Base-by-base conservation (phyloP, 2,888 invertebrate species). In the Cheilosia scutellata region DNA sequence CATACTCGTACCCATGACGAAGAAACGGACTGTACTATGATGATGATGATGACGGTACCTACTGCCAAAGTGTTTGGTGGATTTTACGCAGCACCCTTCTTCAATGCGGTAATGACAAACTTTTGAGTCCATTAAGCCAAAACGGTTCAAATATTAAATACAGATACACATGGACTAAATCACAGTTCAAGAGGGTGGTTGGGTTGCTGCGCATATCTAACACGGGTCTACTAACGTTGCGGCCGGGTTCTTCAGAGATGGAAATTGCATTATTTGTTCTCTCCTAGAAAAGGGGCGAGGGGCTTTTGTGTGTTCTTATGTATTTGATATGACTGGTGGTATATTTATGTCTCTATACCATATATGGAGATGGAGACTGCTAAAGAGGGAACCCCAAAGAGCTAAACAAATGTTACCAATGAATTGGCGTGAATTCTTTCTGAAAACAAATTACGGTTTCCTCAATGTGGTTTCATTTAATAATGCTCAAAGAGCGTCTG, bases 111-210 rank as follows among this genome's bases (percentile, higher is more conserved):
- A 57, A 74, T 70, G 74, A 51, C 62, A 78, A 72, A 74, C 74
- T 83, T 83, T 74, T 47, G 51, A 79, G 78, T 79, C 78, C 79
- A 84, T 84, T 84, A 79, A 65, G 62, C 49, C 72, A 78, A 20
- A 78, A 83, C 57, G 63, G 74, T 65, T 60, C 75, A 75, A 84
- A 84, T 79, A 44, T 57, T 65, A 49, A 33, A 66, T 55, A 70
- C 16, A 37, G 11, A 49, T 49, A 25, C 25, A 49, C 20, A 49
- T 11, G 3, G 11, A 9, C 49, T 7, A 49, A 49, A 1, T 4
- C 25, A 25, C 3, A 25, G 25, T 11, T 5, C 11, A 13, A 27
- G 51, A 25, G 5, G 51, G 11, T 11, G 5, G 25, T 25, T 13
- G 4, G 9, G 16, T 44, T n/a, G 33, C 33, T 58, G 66, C 68